These are phyloP conservation scores for Oreortyx pictus DNA, from an alignment of 2,797 vertebrate genomes.

Conservation along the genomic window DNA sequence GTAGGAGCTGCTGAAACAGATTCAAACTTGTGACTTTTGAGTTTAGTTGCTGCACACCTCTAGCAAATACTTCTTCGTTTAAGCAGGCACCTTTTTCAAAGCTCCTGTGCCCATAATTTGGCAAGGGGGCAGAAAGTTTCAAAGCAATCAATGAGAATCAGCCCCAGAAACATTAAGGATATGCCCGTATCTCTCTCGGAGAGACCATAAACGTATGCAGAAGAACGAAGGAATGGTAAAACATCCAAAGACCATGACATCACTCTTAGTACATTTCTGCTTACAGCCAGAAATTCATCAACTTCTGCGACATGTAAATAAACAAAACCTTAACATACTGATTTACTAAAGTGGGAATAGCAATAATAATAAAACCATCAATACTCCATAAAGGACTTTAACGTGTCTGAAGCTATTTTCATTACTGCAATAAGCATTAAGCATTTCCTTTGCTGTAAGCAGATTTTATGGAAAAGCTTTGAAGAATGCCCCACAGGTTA, in stretches of 20 bases:
- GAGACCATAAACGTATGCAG: background rate
- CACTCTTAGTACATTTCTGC: background rate
- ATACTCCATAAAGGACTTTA: constrained; percentile 65
- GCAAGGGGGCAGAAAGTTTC: background rate
- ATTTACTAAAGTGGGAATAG: constrained; percentile 48
- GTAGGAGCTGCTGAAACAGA: background rate
- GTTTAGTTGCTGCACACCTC: background rate
- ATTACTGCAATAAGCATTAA: constrained; percentile 69
- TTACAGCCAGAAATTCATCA: constrained; percentile 33
- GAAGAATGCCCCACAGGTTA: constrained; percentile 66
- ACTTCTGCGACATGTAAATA: constrained; percentile 58
- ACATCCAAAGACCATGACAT: background rate
- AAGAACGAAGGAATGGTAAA: background rate
- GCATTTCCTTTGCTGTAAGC: constrained; percentile 57
- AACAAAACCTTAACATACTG: constrained; percentile 42
- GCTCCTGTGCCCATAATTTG: background rate
- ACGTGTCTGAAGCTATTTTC: constrained; percentile 59
- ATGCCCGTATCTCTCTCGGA: background rate
- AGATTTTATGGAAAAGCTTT: constrained; percentile 68
- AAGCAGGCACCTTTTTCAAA: background rate
- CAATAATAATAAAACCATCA: constrained; percentile 69
- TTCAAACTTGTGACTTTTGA: background rate
- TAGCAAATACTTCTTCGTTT: background rate
- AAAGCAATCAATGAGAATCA: background rate
- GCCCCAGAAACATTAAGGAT: background rate